These are phyloP conservation scores for Propithecus perrieri DNA, from an alignment of 2,797 vertebrate species.

Conservation along the genomic window DNA sequence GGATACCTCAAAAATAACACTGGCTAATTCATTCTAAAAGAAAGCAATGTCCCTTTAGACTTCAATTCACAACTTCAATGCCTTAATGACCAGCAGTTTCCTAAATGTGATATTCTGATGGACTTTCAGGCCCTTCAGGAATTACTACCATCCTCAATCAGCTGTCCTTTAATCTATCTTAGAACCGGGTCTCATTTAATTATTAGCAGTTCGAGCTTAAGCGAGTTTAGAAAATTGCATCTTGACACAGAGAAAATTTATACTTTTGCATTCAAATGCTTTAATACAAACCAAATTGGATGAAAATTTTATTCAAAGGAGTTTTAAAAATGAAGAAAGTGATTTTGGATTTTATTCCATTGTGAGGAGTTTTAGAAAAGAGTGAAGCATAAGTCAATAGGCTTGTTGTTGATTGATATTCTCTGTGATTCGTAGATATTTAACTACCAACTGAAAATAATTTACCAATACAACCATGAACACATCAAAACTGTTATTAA, in stretches of 20 bases:
- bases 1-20: neutral
- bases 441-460: neutral
- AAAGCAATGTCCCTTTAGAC: neutral
- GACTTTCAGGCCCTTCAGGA: neutral
- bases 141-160: neutral
- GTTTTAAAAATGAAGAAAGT: slow-evolving; percentile 74
- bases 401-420: slow-evolving; percentile 61
- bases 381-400: slow-evolving; percentile 63
- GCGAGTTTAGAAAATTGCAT: slow-evolving; percentile 80
- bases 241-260: slow-evolving; percentile 79
- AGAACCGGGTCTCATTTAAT: neutral
- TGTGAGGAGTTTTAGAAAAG: slow-evolving; percentile 71
- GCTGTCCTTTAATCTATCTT: slow-evolving; percentile 5
- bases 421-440: neutral
- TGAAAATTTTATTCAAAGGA: slow-evolving; percentile 68
- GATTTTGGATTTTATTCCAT: slow-evolving; percentile 71
- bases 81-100: neutral
- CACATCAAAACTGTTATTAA: neutral
- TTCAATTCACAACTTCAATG: neutral
- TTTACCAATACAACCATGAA: neutral
- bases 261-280: slow-evolving; percentile 75
- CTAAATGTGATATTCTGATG: neutral
- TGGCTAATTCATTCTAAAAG: neutral
- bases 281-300: slow-evolving; percentile 75
- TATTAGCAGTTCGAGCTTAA: slow-evolving; percentile 49